Base-by-base conservation (phyloP, 2,888 invertebrate genomes). In the Chloroclystis v-ata region DNA sequence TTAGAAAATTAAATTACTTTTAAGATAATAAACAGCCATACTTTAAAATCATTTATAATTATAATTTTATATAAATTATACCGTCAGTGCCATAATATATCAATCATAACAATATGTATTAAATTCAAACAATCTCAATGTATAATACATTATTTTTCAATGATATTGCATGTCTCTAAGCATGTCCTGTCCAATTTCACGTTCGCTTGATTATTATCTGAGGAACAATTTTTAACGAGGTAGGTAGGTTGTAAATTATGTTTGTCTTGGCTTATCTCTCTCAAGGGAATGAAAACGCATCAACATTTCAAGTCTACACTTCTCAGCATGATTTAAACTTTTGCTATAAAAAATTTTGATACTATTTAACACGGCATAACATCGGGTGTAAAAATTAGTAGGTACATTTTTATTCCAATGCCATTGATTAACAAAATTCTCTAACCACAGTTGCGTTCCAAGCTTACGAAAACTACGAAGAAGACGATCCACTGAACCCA, bases 401-500 rank as follows among this genome's bases (percentile, higher is more conserved):
- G 9, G n/a, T 35, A 10, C 6, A n/a, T 1, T 33, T 37, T 1
- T 12, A 12, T 6, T 29, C 12, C 11, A 1, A 35, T 28, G 28
- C n/a, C 11, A 33, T 28, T 2, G 28, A 29, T 41, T 49, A 52
- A 35, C 30, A 4, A 20, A 5, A 13, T 7, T 40, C 56, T 61
- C 55, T 49, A 45, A 43, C 43, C 49, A 49, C 75, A 82, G 78
- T 73, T 60, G 63, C 78, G 6, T 84, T 83, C 61, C 81, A 79
- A 59, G 77, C 61, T 60, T 87, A 89, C 69, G 81, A 87, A 37
- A 89, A 89, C 55, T 89, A 90, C 46, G 86, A 85, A 52, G 89
- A 88, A 0, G 82, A 84, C 47, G 85, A 86, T 25, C 63, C 66
- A 42, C 10, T 52, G 30, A 75, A 75, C 66, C 86, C 80, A 50